These are phyloP conservation scores for Lasius fuliginosus DNA, from an alignment of 2,888 invertebrate species.

Conservation along the genomic window DNA sequence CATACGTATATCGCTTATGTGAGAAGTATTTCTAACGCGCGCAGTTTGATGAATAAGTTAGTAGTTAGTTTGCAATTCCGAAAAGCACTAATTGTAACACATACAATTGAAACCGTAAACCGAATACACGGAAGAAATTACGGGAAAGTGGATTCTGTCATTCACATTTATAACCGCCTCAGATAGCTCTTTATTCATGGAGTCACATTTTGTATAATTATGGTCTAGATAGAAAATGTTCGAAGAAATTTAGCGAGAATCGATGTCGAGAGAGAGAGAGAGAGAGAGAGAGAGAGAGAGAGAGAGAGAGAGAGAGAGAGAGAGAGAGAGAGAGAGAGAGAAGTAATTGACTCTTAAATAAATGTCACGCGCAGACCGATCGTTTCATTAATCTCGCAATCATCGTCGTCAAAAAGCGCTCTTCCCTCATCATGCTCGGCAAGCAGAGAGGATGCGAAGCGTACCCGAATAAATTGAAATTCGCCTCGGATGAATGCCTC, in stretches of 20 bases:
- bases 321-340: not conserved
- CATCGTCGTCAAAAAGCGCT: conserved; percentile 28
- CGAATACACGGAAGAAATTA: not conserved
- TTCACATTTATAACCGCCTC: not conserved
- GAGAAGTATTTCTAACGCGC: not conserved
- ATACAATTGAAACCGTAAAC: not conserved
- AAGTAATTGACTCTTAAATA: conserved; percentile 42
- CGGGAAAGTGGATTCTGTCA: not conserved
- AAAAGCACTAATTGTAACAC: not conserved
- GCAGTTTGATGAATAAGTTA: not conserved
- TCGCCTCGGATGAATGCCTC: conserved; percentile 54
- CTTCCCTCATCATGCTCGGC: not conserved
- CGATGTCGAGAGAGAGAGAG: not conserved
- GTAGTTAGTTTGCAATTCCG: not conserved
- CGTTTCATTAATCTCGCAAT: conserved; percentile 44
- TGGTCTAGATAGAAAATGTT: not conserved
- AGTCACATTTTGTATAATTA: conserved; percentile 5
- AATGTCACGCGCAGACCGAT: conserved; percentile 24
- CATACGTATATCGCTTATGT: not conserved
- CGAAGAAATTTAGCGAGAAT: conserved; percentile 27
- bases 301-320: not conserved
- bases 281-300: not conserved
- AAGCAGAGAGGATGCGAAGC: not conserved
- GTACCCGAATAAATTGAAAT: conserved; percentile 63
- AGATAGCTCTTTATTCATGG: not conserved